Percentiles rank a stretch among this genome's conserved stretches.
phyloP scores from a whole-genome alignment of 1,140 invertebrate species.

The Myzus persicae region DNA sequence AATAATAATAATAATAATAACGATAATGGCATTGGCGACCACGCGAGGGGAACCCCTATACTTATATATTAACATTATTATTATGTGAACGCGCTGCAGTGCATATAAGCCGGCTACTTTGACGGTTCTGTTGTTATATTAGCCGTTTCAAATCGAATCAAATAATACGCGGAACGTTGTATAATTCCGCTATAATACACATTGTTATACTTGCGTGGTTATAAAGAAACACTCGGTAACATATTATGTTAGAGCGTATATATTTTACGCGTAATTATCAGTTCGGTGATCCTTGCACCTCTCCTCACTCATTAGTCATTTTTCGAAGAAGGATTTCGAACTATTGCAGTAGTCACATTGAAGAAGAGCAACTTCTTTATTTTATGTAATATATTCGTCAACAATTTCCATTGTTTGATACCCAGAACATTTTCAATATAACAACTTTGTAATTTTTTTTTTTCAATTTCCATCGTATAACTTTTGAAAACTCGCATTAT shows the following conservation, averaged over 20 bases:
- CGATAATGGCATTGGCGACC: background rate
- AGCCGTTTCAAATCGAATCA: conserved; percentile 28
- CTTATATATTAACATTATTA: conserved; percentile 30
- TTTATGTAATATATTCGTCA: background rate
- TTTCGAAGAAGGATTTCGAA: background rate
- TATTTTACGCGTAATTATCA: background rate
- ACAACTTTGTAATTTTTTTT: background rate
- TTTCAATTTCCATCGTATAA: background rate
- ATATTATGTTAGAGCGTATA: background rate
- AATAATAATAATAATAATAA: conserved; percentile 52
- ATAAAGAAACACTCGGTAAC: background rate
- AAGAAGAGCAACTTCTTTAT: background rate
- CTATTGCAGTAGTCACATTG: background rate
- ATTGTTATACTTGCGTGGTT: conserved; percentile 7
- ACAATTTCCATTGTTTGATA: background rate
- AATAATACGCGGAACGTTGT: background rate
- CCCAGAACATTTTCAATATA: background rate
- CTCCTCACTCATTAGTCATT: background rate
- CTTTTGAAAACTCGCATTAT: background rate
- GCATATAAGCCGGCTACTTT: background rate
- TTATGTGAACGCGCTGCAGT: background rate
- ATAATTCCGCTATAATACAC: background rate
- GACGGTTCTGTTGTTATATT: conserved; percentile 30
- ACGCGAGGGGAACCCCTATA: background rate
- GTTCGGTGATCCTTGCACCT: background rate